phyloP scores from a whole-genome alignment of 2,888 invertebrate genomes.

The Drosophila seclusa region DNA sequence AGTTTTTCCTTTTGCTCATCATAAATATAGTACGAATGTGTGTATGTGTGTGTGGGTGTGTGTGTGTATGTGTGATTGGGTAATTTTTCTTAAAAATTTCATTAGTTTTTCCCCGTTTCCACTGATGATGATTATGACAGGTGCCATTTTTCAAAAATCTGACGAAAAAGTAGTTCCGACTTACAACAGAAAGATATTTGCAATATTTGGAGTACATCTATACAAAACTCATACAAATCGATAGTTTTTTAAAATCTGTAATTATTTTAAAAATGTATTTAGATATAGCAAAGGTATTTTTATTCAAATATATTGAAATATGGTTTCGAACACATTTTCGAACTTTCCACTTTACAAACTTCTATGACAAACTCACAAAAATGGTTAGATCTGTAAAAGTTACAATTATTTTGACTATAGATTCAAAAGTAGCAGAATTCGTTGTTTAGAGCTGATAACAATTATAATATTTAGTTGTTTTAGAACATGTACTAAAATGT shows the following conservation, averaged over 20 bases:
- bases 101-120: slow-evolving; percentile 1
- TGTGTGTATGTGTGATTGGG: slow-evolving; percentile 42
- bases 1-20: slow-evolving; percentile 31
- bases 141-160: slow-evolving; percentile 1
- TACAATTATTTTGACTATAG: neutral
- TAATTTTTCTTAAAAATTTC: slow-evolving; percentile 61
- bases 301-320: no score
- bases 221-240: neutral
- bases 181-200: neutral
- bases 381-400: neutral
- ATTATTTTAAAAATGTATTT: neutral
- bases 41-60: slow-evolving; percentile 3
- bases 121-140: slow-evolving; percentile 14
- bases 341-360: no score
- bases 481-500: slow-evolving; percentile 13
- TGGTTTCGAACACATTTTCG: no score
- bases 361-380: no score
- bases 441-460: neutral
- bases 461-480: neutral
- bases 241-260: neutral
- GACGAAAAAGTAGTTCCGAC: neutral
- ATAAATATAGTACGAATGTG: slow-evolving; percentile 8
- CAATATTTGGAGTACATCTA: neutral
- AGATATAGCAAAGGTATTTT: neutral
- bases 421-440: neutral